A percentile compares a stretch with the other conserved stretches of the same genome.
Evolutionary conservation across 2,888 invertebrate species (phyloP).

Genomic region (Horisme vitalbata): DNA sequence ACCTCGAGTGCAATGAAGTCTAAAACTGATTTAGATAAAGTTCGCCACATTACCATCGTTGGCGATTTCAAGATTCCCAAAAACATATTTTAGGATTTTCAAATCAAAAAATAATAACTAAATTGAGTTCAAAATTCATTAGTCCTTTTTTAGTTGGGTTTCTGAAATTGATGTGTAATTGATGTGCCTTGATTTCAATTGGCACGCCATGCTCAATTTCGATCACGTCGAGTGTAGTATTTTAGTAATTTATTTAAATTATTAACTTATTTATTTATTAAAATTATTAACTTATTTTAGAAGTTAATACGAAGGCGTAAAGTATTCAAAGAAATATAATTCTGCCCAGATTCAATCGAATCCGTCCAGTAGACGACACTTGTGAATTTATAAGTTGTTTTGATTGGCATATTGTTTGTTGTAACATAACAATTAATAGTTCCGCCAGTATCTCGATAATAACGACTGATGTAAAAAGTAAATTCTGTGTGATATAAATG

Average conservation of each 20-base stretch:
- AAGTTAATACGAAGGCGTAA: conserved; percentile 63
- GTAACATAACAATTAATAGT: conserved; percentile 49
- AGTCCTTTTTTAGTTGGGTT: conserved; percentile 17
- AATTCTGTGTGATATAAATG: conserved; percentile 74
- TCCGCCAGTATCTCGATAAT: conserved; percentile 70
- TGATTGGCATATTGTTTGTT: conserved; percentile 60
- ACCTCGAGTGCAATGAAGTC: conserved; percentile 94
- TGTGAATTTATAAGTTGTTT: conserved; percentile 42
- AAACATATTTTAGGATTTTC: conserved; percentile 34
- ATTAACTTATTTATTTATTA: conserved; percentile 80
- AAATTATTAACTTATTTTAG: conserved; percentile 82
- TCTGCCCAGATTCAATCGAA: conserved; percentile 23
- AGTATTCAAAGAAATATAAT: conserved; percentile 44
- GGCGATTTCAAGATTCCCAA: conserved; percentile 31
- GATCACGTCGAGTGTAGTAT: conserved; percentile 56
- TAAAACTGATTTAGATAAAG: conserved; percentile 63
- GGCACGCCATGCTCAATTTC: conserved; percentile 27
- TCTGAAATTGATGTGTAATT: conserved; percentile 12
- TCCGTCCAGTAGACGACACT: conserved; percentile 40
- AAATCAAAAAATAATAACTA: conserved; percentile 16
- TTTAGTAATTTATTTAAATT: conserved; percentile 76
- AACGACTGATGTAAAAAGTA: conserved; percentile 79
- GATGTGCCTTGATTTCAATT: conserved; percentile 18
- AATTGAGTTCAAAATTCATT: conserved; percentile 31
- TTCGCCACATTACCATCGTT: conserved; percentile 38